Percentiles rank a stretch among this genome's conserved stretches.
Evolutionary conservation across 2,113 vertebrate species (phyloP).

Genomic region (Cygnus buccinator): DNA sequence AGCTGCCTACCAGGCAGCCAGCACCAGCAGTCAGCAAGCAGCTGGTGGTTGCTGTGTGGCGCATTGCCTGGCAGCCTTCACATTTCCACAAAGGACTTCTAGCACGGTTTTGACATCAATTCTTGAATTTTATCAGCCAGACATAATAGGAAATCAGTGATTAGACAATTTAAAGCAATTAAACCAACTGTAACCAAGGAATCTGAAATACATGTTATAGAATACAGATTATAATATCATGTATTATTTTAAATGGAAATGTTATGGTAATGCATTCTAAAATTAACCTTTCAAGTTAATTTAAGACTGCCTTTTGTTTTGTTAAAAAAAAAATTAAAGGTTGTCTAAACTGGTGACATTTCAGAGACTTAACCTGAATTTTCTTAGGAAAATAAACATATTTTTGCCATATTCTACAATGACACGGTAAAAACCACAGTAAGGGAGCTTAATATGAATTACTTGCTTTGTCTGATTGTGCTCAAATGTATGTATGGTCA

Average conservation of each 20-base stretch:
- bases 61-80: neutral
- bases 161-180: conserved; percentile 28
- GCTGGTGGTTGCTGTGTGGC: neutral
- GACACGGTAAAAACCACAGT: neutral
- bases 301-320: conserved; percentile 27
- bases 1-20: neutral
- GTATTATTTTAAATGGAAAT: conserved; percentile 40
- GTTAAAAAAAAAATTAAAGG: conserved; percentile 39
- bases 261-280: conserved; percentile 48
- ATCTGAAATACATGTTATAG: neutral
- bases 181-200: neutral
- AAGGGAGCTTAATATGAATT: neutral
- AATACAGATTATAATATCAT: neutral
- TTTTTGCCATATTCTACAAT: neutral
- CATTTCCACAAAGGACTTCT: conserved; percentile 5
- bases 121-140: neutral
- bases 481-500: neutral
- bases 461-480: neutral
- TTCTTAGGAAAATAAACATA: conserved; percentile 10
- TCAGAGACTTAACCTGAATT: neutral
- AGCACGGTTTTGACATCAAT: neutral
- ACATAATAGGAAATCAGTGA: conserved; percentile 9
- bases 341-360: conserved; percentile 28
- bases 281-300: conserved; percentile 52
- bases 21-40: neutral